Evolutionary conservation across 2,888 invertebrate genomes (phyloP), one percentile per base, ranked within the genome.

Genomic region (Drosophila kuntzei): DNA sequence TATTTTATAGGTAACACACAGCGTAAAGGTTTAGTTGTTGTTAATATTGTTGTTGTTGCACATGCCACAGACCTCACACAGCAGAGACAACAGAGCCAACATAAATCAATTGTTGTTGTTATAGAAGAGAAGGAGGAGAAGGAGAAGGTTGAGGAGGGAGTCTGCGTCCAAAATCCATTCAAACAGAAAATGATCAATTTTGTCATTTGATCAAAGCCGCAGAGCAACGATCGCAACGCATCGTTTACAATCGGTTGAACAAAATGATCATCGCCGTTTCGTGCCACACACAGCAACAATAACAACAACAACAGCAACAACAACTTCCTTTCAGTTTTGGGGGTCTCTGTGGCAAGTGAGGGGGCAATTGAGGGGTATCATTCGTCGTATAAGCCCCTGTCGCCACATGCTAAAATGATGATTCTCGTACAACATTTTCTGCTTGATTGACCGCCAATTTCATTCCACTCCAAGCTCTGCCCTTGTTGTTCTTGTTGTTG

Each of bases 181-280:
- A 86, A 86, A 86, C 88, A 89, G 86, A 86, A 86, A 86, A 89
- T 86, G 89, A 86, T 86, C 89, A 87, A 87, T 89, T 89, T 86
- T 86, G 86, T 86, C 86, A 86, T 86, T 86, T 86, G 86, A 86
- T 89, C 88, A 86, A 86, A 86, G 89, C 89, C 89, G 89, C 89
- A 79, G 64, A 71, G 73, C 87, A 83, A 71, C 87, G 88, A 86
- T 88, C 83, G 86, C 87, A 84, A 87, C 89, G 85, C 76, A 83
- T 87, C 85, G 79, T 86, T 85, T 88, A 88, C 89, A 88, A 85
- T 83, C 84, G 83, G 69, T 78, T 81, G 79, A 85, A 87, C 89
- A 81, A 87, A 89, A 71, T 81, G 80, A 81, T 81, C 82, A 80
- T 81, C 82, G 86, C 81, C 79, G 60, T 65, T 67, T 51, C 63